Percentiles rank a stretch among this genome's conserved stretches.
These are phyloP conservation scores for Drosophila varians DNA, from an alignment of 1,140 invertebrate genomes.

Conservation along the genomic window DNA sequence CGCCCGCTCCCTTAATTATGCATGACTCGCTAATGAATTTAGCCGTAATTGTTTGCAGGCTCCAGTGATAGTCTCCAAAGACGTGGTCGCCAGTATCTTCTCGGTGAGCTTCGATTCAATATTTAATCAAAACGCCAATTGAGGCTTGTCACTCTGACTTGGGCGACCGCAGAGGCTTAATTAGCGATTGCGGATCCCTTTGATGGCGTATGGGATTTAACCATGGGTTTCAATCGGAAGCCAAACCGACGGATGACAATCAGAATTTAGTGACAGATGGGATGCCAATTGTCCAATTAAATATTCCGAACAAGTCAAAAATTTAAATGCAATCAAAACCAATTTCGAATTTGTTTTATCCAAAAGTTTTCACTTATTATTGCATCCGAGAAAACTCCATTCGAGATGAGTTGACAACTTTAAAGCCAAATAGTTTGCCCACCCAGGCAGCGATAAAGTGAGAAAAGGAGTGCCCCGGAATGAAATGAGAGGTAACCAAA, in stretches of 20 bases:
- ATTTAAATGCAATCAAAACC: not conserved
- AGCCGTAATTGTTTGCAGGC: constrained; percentile 63
- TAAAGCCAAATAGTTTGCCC: constrained; percentile 63
- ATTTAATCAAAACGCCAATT: constrained; percentile 62
- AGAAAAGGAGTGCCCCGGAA: not conserved
- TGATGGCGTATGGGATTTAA: constrained; percentile 19
- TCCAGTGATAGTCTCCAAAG: constrained; percentile 15
- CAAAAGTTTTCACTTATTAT: constrained; percentile 66
- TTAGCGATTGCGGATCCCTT: constrained; percentile 13
- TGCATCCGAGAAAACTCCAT: constrained; percentile 32
- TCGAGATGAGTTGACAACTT: constrained; percentile 69
- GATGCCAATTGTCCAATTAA: constrained; percentile 19
- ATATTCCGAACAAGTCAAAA: not conserved
- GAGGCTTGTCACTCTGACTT: constrained; percentile 52
- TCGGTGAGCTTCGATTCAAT: constrained; percentile 42
- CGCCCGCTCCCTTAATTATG: constrained; percentile 54
- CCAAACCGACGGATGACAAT: not conserved
- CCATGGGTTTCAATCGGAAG: constrained; percentile 5
- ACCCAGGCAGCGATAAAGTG: constrained; percentile 19
- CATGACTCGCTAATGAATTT: constrained; percentile 52
- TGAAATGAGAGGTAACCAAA: constrained; percentile 47
- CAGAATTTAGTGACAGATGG: constrained; percentile 15
- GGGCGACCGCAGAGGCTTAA: constrained; percentile 41
- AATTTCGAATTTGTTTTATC: constrained; percentile 17
- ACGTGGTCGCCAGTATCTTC: constrained; percentile 29